phyloP scores from a whole-genome alignment of 2,797 vertebrate species.

The Choloepus didactylus region DNA sequence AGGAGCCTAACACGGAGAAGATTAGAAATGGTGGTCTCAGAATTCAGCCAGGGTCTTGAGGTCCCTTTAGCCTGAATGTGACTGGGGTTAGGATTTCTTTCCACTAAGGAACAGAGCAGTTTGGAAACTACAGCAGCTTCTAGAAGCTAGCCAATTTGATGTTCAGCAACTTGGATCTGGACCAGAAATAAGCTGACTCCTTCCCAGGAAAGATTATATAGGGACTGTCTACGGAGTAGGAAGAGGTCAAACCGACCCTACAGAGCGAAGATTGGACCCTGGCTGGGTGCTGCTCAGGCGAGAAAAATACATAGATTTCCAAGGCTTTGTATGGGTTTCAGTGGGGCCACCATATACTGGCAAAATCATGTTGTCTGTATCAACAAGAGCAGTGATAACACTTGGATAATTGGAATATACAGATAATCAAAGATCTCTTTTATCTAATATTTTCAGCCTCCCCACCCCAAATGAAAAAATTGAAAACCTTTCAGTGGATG shows the following conservation, averaged over 20 bases:
- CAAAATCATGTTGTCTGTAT: not conserved
- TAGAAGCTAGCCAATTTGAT: not conserved
- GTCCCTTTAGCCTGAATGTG: not conserved
- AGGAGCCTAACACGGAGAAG: not conserved
- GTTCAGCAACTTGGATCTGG: not conserved
- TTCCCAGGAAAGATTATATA: not conserved
- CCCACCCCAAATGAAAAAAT: not conserved
- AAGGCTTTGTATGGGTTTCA: not conserved
- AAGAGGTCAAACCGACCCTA: not conserved
- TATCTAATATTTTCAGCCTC: not conserved
- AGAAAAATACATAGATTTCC: not conserved
- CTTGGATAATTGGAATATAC: not conserved
- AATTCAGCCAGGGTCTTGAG: conserved; percentile 32
- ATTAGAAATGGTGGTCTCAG: not conserved
- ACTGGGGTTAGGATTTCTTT: conserved; percentile 28
- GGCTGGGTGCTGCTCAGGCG: not conserved
- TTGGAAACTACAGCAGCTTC: conserved; percentile 1
- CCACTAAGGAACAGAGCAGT: not conserved
- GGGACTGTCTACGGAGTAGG: not conserved
- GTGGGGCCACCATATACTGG: not conserved
- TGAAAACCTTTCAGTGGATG: not conserved
- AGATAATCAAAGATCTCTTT: conserved; percentile 40
- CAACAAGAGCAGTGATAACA: not conserved
- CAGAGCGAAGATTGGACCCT: not conserved
- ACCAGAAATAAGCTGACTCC: not conserved